Conservation (phyloP, 2,888 invertebrate genomes). For the Synergus umbraculus region DNA sequence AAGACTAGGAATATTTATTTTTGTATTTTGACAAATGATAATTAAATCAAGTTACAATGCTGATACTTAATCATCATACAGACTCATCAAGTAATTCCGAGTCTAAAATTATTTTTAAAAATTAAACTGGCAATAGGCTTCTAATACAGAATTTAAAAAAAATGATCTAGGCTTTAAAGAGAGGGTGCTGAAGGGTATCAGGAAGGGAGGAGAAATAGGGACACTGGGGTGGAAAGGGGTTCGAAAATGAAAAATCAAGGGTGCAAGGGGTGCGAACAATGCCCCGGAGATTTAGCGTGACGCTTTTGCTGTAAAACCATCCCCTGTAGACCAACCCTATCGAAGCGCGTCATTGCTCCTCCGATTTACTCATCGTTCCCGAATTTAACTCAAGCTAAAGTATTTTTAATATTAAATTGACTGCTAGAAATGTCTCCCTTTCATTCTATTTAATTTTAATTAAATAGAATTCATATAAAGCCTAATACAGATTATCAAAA, state of each 20-base stretch:
- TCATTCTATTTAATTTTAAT: background rate
- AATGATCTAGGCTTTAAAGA: conserved; percentile 12
- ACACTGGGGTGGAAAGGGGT: conserved; percentile 58
- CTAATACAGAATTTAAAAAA: conserved; percentile 3
- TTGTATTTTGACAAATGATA: too few species aligned
- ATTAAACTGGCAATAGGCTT: too few species aligned
- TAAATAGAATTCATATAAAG: background rate
- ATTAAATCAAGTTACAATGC: too few species aligned
- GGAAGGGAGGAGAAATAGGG: conserved; percentile 43
- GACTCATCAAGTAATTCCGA: too few species aligned
- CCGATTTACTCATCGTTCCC: conserved; percentile 49
- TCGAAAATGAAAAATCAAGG: conserved; percentile 69
- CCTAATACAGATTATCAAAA: too few species aligned
- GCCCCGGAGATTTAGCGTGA: conserved; percentile 73
- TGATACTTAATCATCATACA: too few species aligned
- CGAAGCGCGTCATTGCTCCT: conserved; percentile 53
- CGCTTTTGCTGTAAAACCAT: conserved; percentile 70
- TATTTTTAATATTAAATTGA: background rate
- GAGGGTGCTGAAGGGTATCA: conserved; percentile 48
- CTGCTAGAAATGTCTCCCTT: background rate
- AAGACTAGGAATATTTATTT: too few species aligned
- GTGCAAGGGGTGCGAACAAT: conserved; percentile 69
- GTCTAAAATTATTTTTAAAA: too few species aligned
- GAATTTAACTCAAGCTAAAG: conserved; percentile 7
- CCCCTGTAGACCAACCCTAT: conserved; percentile 54